Conservation (phyloP, 2,888 invertebrate species). For the Oscheius sp. region DNA sequence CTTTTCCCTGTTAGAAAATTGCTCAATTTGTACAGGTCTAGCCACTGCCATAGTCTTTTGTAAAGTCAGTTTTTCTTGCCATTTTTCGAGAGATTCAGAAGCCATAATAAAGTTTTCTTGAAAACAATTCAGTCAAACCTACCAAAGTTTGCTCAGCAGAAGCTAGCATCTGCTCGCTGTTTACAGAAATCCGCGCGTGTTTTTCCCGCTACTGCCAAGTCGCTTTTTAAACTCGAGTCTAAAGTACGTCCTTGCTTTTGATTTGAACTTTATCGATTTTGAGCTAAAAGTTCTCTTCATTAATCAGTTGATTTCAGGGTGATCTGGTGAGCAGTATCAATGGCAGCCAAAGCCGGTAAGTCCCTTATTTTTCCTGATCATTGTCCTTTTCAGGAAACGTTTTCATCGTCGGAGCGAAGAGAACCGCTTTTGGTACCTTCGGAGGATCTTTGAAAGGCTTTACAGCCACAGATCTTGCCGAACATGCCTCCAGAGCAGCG, state of each 20-base stretch:
- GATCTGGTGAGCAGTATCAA: background rate
- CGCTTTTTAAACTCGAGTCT: conserved; percentile 3
- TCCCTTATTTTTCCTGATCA: background rate
- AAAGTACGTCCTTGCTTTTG: background rate
- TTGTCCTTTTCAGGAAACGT: conserved; percentile 61
- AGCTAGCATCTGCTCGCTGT: background rate
- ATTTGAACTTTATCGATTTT: too few relatives aligned
- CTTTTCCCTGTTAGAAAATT: too few relatives aligned
- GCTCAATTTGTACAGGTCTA: too few relatives aligned
- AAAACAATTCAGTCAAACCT: too few relatives aligned
- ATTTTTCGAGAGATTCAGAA: too few relatives aligned
- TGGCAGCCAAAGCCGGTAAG: conserved; percentile 26
- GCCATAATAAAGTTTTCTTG: too few relatives aligned
- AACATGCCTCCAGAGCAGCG: conserved; percentile 76
- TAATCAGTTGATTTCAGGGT: background rate
- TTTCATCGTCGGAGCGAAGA: conserved; percentile 86
- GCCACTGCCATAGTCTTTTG: too few relatives aligned
- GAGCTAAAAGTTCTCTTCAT: background rate
- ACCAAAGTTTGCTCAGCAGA: too few relatives aligned
- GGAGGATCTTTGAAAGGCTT: conserved; percentile 79
- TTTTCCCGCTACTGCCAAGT: background rate
- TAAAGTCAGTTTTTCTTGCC: too few relatives aligned
- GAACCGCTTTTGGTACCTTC: conserved; percentile 95
- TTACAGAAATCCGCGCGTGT: conserved; percentile 1
- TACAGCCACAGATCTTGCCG: conserved; percentile 80